A percentile compares a stretch with the other conserved stretches of the same genome.
Evolutionary conservation across 2,113 vertebrate species (phyloP).

Genomic region (Chloroceryle aenea): DNA sequence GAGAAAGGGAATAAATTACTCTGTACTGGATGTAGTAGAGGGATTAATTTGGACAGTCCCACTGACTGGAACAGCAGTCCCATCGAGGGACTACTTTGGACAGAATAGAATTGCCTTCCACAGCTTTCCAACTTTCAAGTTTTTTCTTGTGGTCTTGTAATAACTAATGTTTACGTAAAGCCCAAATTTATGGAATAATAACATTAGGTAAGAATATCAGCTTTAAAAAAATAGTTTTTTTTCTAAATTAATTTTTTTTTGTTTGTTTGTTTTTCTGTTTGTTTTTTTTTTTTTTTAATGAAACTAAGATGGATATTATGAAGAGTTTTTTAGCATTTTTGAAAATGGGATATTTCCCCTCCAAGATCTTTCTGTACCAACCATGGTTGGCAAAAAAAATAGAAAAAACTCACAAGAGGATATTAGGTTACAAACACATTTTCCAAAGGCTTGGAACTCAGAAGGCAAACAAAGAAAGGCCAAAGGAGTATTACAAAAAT

Average conservation of each 20-base stretch:
- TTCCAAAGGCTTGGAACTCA: neutral
- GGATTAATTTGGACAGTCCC: neutral
- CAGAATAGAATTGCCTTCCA: neutral
- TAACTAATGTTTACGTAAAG: neutral
- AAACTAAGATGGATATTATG: neutral
- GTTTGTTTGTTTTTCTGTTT: too few species aligned
- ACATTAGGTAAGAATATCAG: neutral
- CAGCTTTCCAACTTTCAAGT: neutral
- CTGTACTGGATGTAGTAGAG: neutral
- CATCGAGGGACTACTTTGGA: neutral
- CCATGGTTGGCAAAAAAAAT: neutral
- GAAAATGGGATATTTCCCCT: neutral
- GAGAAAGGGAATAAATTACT: conserved; percentile 4
- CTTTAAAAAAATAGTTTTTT: too few species aligned
- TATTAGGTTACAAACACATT: neutral
- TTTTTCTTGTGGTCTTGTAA: neutral
- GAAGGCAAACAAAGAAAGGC: neutral
- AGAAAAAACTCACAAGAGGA: neutral
- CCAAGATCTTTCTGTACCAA: neutral
- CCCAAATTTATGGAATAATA: neutral
- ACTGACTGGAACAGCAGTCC: neutral
- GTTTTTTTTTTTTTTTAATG: neutral
- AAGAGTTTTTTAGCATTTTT: neutral
- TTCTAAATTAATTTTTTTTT: neutral
- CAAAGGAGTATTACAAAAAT: neutral